These are phyloP conservation scores for Drosophila malerkotliana DNA, from an alignment of 1,140 invertebrate genomes.

Conservation along the genomic window DNA sequence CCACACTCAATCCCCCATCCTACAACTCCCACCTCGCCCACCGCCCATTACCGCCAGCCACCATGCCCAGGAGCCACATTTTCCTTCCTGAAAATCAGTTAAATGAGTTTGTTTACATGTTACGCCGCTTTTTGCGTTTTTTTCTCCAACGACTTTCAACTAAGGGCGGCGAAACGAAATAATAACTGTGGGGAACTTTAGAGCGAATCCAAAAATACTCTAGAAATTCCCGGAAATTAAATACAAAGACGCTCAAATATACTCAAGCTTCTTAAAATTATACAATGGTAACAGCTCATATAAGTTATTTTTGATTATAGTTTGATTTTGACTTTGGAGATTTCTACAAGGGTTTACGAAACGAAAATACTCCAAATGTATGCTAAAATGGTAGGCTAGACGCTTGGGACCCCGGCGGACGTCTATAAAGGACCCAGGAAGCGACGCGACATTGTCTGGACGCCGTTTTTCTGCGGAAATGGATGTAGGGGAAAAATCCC, in stretches of 20 bases:
- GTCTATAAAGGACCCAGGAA: slow-evolving; percentile 16
- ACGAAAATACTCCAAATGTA: slow-evolving; percentile 61
- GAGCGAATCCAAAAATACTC: slow-evolving; percentile 14
- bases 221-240: not conserved
- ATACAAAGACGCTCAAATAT: too few relatives aligned
- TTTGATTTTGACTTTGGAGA: slow-evolving; percentile 1
- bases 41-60: slow-evolving; percentile 30
- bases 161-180: slow-evolving; percentile 42
- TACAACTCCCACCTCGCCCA: slow-evolving; percentile 8
- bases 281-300: too few relatives aligned
- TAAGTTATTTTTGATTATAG: not conserved
- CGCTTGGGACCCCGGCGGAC: not conserved
- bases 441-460: slow-evolving; percentile 66
- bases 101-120: slow-evolving; percentile 82
- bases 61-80: slow-evolving; percentile 74
- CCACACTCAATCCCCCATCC: slow-evolving; percentile 1
- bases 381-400: slow-evolving; percentile 34
- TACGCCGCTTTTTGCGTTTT: slow-evolving; percentile 42
- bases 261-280: too few relatives aligned
- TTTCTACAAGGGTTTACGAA: slow-evolving; percentile 18
- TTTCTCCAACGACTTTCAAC: slow-evolving; percentile 26
- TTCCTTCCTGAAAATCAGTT: slow-evolving; percentile 78
- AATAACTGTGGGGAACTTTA: slow-evolving; percentile 11
- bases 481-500: slow-evolving; percentile 60
- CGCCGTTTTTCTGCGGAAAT: slow-evolving; percentile 72